Percentiles rank a stretch among this genome's conserved stretches.
Evolutionary conservation across 2,797 vertebrate species (phyloP).

Genomic region (Triplophysa yarkandensis): DNA sequence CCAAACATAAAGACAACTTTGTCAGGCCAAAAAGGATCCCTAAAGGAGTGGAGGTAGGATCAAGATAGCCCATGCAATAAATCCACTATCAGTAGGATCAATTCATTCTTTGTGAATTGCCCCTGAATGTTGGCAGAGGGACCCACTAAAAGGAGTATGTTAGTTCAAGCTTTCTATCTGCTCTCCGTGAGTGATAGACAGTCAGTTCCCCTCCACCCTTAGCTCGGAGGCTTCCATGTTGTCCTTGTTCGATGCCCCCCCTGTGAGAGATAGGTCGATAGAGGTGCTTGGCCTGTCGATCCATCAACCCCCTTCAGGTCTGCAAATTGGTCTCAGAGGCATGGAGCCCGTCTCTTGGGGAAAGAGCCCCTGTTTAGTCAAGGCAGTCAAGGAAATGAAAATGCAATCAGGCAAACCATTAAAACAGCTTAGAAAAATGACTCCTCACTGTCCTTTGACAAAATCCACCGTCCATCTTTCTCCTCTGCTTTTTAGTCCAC

Average conservation of each 20-base stretch:
- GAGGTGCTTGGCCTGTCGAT: slow-evolving; percentile 66
- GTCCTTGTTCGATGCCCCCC: slow-evolving; percentile 45
- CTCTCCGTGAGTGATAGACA: slow-evolving; percentile 25
- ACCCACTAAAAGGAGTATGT: slow-evolving; percentile 6
- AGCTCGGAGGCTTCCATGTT: slow-evolving; percentile 45
- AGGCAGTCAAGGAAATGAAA: slow-evolving; percentile 71
- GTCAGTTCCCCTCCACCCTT: slow-evolving; percentile 34
- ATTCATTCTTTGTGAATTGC: neutral
- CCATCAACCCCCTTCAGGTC: slow-evolving; percentile 66
- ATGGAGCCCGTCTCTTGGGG: slow-evolving; percentile 64
- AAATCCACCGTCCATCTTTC: slow-evolving; percentile 49
- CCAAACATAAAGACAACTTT: no score
- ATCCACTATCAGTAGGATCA: neutral
- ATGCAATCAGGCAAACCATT: slow-evolving; percentile 76
- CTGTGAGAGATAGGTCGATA: slow-evolving; percentile 61
- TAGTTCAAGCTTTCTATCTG: slow-evolving; percentile 28
- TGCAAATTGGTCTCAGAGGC: slow-evolving; percentile 41
- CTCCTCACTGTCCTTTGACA: slow-evolving; percentile 64
- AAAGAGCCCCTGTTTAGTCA: slow-evolving; percentile 72
- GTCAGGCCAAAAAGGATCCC: no score
- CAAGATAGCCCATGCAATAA: neutral
- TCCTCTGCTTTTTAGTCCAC: slow-evolving; percentile 49
- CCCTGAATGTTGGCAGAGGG: neutral
- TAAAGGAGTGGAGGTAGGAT: no score
- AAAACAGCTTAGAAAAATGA: slow-evolving; percentile 76